Conservation (phyloP, 2,888 invertebrate species). For the Cryptosula pallasiana region DNA sequence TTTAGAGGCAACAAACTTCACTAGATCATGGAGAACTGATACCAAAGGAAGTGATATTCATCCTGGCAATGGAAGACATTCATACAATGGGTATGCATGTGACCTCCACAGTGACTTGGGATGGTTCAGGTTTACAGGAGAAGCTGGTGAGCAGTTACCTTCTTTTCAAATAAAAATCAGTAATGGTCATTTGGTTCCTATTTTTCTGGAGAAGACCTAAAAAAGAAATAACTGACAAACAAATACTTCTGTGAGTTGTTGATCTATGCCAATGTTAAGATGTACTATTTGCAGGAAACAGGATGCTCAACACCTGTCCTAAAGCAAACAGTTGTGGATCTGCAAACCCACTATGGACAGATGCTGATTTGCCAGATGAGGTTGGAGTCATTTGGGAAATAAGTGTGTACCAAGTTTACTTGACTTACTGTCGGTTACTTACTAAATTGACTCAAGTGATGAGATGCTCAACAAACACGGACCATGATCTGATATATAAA, state of each 20-base stretch:
- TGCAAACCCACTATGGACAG: neutral
- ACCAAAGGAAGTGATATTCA: no score
- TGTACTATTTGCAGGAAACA: neutral
- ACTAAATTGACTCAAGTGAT: neutral
- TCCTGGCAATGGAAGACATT: neutral
- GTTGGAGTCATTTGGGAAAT: neutral
- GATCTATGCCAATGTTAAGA: no score
- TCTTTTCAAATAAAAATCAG: no score
- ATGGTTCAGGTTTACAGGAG: no score
- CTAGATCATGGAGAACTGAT: no score
- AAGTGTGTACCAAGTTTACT: neutral
- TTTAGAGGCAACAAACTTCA: no score
- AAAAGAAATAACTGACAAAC: no score
- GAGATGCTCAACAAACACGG: neutral
- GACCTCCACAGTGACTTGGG: no score
- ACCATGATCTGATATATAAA: neutral
- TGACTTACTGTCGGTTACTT: neutral
- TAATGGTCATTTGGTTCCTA: no score
- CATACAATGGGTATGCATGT: neutral
- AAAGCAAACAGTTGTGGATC: neutral
- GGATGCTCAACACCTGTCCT: slow-evolving; percentile 6
- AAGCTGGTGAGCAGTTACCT: no score
- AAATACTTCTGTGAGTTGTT: no score
- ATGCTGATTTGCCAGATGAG: neutral
- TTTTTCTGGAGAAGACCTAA: no score